Percentiles rank a stretch among this genome's conserved stretches.
These are phyloP conservation scores for Styela plicata DNA, from an alignment of 23 tunicate genomes.

Conservation along the genomic window DNA sequence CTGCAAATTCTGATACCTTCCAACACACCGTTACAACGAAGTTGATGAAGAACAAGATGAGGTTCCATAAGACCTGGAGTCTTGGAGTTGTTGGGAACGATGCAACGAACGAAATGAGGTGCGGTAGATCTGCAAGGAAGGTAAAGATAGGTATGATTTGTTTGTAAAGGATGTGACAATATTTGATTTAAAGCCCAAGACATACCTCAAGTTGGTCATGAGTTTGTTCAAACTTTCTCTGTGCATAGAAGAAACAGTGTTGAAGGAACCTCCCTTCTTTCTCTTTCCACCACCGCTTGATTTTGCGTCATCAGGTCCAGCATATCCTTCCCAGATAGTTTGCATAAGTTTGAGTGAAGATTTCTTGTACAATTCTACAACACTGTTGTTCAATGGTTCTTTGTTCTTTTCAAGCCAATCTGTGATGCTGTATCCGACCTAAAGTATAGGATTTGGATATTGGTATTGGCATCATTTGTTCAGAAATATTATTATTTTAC, in stretches of 20 bases:
- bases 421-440: slow-evolving; percentile 85
- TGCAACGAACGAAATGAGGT: slow-evolving; percentile 98
- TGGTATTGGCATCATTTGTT: no score
- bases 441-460: not conserved
- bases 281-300: slow-evolving; percentile 84
- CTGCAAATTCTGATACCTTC: slow-evolving; percentile 99
- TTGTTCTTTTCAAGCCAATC: slow-evolving; percentile 96
- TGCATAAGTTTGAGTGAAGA: slow-evolving; percentile 80
- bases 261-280: slow-evolving; percentile 94
- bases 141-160: not conserved
- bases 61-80: slow-evolving; percentile 85
- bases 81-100: slow-evolving; percentile 93
- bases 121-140: slow-evolving; percentile 83
- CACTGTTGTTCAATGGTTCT: slow-evolving; percentile 91
- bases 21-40: slow-evolving; percentile 99
- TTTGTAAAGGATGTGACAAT: no score
- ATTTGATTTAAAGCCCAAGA: no score
- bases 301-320: slow-evolving; percentile 24
- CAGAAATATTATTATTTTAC: not conserved
- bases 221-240: slow-evolving; percentile 66
- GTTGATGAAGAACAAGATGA: slow-evolving; percentile 90
- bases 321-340: slow-evolving; percentile 37
- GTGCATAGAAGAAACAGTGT: slow-evolving; percentile 94
- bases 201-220: slow-evolving; percentile 93
- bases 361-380: slow-evolving; percentile 84